These are phyloP conservation scores for Chloebia gouldiae DNA, from an alignment of 2,113 vertebrate species.

Conservation along the genomic window DNA sequence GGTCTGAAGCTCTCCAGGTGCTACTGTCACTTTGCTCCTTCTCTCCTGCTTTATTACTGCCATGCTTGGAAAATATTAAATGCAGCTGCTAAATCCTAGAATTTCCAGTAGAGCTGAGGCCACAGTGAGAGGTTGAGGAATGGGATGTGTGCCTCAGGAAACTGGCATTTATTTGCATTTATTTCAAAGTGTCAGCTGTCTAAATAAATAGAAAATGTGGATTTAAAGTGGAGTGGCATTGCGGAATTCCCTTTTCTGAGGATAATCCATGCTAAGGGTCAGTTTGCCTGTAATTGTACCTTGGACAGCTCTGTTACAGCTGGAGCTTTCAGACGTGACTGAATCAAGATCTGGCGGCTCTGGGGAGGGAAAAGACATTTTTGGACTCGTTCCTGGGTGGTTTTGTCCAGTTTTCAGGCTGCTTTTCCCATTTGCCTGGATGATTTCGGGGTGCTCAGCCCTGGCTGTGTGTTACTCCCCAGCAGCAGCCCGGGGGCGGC, in stretches of 20 bases:
- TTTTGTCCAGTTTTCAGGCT: neutral
- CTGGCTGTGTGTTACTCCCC: fast-evolving
- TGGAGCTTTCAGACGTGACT: neutral
- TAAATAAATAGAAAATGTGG: neutral
- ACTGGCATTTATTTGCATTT: slow-evolving; percentile 22
- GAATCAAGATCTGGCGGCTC: neutral
- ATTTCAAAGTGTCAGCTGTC: neutral
- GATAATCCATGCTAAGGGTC: neutral
- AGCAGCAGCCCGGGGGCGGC: neutral
- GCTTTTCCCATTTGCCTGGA: fast-evolving
- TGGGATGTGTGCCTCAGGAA: neutral
- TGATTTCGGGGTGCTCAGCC: neutral
- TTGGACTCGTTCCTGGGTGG: fast-evolving
- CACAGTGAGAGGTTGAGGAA: neutral
- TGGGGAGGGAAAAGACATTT: neutral
- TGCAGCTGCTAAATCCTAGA: neutral
- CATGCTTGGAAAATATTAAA: neutral
- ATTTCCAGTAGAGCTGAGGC: neutral
- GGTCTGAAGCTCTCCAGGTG: neutral
- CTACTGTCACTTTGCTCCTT: neutral
- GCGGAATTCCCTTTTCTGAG: neutral
- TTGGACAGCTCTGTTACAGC: neutral
- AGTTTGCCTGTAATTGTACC: neutral
- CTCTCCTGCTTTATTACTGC: neutral
- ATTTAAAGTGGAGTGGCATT: neutral